Base-by-base conservation (phyloP, 30 jellyfish, hydroid and myxozoan genomes). In the Turritopsis rubra region DNA sequence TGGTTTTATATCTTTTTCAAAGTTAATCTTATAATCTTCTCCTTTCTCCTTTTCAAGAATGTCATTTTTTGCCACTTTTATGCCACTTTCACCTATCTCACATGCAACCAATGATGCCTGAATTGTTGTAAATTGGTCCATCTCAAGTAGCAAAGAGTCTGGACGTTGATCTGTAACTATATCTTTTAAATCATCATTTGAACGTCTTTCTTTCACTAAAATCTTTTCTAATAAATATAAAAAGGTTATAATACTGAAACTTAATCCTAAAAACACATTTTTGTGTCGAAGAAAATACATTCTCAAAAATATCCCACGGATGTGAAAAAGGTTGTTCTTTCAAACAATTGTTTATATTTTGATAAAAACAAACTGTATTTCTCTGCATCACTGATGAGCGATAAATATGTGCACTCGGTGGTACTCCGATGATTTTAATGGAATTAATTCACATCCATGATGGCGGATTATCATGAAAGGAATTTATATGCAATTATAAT, bases 111-210 rank as follows among this genome's bases (percentile, higher is more conserved):
- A 23, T 7, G 77, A 27, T 68, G 77, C 77, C 77, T 68, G 77
- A 8, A n/a, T 68, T 68, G 77, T 1, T 68, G 77, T 68, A 68
- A 68, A 68, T n/a, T 68, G 28, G 30, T 68, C 77, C 77, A 68
- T 68, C 77, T 68, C 77, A 23, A 68, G 1, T 19, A 68, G 0
- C 31, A 68, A n/a, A 9, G 77, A 68, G 30, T 68, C 1, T 0
- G 28, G 28, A n/a, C 77, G 28, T 68, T 68, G 31, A 7, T 68
- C 19, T 68, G 16, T 19, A 68, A 68, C 77, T 9, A 22, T 17
- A n/a, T n/a, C 77, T 68, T 68, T 8, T 68, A 41, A 41, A 41
- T 41, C 60, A 41, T 41, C 13, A 3, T 3, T 41, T 41, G 5
- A 3, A 41, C 13, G 60, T 41, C 13, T 13, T 13, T 41, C 60